Evolutionary conservation across 2,888 invertebrate species (phyloP).

Genomic region (Conops quadrifasciatus): DNA sequence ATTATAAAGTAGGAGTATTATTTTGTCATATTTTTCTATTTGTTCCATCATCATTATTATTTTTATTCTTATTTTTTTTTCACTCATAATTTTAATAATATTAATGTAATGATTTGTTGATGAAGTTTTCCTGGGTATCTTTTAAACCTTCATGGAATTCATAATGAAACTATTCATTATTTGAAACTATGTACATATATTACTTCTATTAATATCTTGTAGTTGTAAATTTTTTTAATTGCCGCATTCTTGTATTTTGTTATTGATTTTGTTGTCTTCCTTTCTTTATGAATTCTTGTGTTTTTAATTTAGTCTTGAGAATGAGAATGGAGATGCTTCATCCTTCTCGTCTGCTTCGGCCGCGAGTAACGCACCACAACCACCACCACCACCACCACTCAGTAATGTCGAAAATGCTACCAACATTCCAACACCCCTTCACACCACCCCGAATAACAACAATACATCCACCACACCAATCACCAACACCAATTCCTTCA

Average conservation of each 20-base stretch:
- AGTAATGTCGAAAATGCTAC: slow-evolving; percentile 34
- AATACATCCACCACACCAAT: slow-evolving; percentile 46
- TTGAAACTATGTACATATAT: too few relatives aligned
- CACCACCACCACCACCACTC: too few relatives aligned
- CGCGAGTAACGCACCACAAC: slow-evolving; percentile 52
- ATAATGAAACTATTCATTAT: too few relatives aligned
- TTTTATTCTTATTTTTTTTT: slow-evolving; percentile 27
- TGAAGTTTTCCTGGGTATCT: too few relatives aligned
- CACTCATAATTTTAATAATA: too few relatives aligned
- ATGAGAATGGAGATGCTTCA: slow-evolving; percentile 49
- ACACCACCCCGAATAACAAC: slow-evolving; percentile 45
- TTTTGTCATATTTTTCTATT: too few relatives aligned
- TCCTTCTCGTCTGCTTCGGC: slow-evolving; percentile 51
- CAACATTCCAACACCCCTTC: slow-evolving; percentile 44
- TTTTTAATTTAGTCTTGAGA: slow-evolving; percentile 43
- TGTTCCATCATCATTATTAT: too few relatives aligned
- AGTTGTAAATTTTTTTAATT: slow-evolving; percentile 20
- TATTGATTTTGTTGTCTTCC: slow-evolving; percentile 39
- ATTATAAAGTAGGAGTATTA: too few relatives aligned
- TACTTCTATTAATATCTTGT: too few relatives aligned
- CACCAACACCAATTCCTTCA: slow-evolving; percentile 54
- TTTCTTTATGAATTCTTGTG: slow-evolving; percentile 43
- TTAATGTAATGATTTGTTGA: too few relatives aligned
- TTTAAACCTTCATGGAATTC: too few relatives aligned
- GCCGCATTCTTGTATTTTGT: slow-evolving; percentile 29